Conservation (phyloP, 2,888 invertebrate genomes). For the Physocephala rufipes region DNA sequence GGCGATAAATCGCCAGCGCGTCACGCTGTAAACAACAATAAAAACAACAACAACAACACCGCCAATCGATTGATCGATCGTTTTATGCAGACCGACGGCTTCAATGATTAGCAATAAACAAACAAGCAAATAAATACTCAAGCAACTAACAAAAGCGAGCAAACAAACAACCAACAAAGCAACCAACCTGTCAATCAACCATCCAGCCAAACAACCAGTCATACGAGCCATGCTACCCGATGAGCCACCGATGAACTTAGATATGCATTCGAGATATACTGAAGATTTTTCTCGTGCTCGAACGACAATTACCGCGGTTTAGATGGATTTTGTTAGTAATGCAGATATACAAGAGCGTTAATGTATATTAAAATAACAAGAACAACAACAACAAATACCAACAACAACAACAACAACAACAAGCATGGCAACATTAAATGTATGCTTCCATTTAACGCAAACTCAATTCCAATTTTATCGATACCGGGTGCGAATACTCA, state of each 20-base stretch:
- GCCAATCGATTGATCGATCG: constrained; percentile 4
- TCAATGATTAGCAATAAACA: too few relatives aligned
- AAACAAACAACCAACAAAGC: neutral
- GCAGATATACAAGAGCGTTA: neutral
- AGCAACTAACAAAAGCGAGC: neutral
- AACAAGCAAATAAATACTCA: too few relatives aligned
- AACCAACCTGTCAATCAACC: neutral
- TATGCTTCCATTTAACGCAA: constrained; percentile 22
- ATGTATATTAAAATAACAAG: neutral
- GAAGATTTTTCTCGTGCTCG: neutral
- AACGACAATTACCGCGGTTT: neutral
- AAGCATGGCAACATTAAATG: neutral
- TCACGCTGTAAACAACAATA: neutral
- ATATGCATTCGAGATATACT: too few relatives aligned
- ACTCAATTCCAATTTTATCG: neutral
- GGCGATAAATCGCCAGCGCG: constrained; percentile 9
- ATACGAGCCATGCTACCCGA: too few relatives aligned
- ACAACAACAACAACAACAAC: neutral
- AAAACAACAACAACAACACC: neutral
- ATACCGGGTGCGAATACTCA: neutral
- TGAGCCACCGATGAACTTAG: too few relatives aligned
- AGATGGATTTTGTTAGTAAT: neutral
- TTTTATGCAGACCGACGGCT: too few relatives aligned
- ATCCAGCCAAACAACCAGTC: too few relatives aligned
- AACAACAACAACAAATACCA: neutral